Base-by-base conservation (phyloP, 2,888 invertebrate species). In the Coleophora deauratella region DNA sequence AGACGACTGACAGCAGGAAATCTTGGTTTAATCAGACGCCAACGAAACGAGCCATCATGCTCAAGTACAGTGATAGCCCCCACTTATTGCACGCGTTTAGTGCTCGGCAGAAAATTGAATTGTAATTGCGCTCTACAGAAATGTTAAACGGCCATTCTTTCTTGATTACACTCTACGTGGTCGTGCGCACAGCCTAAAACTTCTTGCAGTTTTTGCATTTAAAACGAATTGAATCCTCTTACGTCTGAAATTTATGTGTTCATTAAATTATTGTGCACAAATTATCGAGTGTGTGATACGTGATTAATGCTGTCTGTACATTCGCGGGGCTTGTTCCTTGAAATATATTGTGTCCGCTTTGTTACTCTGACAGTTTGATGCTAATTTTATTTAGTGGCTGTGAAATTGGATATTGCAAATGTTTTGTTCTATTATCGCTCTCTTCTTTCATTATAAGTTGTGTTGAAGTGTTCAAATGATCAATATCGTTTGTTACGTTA, bases 371-470 rank as follows among this genome's bases (percentile, higher is more conserved):
- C 77, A 65, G 69, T 58, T 62, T 56, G 68, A 61, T 71, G 80
- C 62, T 76, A 82, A 85, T 84, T 85, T 84, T 82, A 77, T 84
- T 82, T 82, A 84, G 72, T 72, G 70, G 43, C 77, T 79, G 62
- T 84, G 80, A 81, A 84, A 82, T 84, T 81, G 72, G 71, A 76
- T 67, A 67, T 65, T 57, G 54, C 50, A 54, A 64, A 31, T 31
- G 62, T 74, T 67, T 74, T 72, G 66, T 67, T 66, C 62, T 53
- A 37, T 37, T 14, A 10, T 11, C 10, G 30, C 27, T 53, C 47
- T 52, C 47, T 54, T 47, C 57, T 54, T 57, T 47, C 58, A 58
- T 55, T 52, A 59, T 75, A 69, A 71, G 69, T 71, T 67, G 66
- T 66, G 67, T 72, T 68, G 69, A 68, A 70, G 68, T 64, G 62